Conservation (phyloP, 2,797 vertebrate species). For the Anabas testudineus region DNA sequence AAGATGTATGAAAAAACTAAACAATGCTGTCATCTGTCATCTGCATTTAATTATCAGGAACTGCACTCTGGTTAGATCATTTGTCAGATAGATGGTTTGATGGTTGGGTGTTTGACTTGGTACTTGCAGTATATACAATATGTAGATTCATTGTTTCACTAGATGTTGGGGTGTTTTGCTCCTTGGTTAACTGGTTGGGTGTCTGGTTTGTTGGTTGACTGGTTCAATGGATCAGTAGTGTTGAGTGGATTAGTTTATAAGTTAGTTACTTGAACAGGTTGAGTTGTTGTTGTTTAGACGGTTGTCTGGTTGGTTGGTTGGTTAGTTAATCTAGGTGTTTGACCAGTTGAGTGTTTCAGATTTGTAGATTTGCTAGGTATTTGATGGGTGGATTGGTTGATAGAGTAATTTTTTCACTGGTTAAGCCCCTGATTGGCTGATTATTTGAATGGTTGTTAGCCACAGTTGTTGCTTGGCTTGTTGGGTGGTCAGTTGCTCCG, state of each 20-base stretch:
- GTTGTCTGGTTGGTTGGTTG: no score
- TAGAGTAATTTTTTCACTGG: no score
- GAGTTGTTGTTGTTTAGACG: not conserved
- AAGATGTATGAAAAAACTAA: slow-evolving; percentile 39
- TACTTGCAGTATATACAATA: not conserved
- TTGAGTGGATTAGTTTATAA: not conserved
- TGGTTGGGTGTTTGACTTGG: not conserved
- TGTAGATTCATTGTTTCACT: not conserved
- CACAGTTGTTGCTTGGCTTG: no score
- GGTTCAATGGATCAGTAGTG: not conserved
- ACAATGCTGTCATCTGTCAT: slow-evolving; percentile 36
- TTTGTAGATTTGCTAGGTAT: not conserved
- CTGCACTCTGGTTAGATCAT: slow-evolving; percentile 14
- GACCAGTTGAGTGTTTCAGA: not conserved
- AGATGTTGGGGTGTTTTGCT: not conserved
- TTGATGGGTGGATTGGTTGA: not conserved
- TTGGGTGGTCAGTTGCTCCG: no score
- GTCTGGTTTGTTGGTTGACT: not conserved
- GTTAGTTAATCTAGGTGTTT: no score
- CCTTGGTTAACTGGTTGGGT: not conserved
- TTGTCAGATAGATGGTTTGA: not conserved
- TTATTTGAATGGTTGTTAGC: no score
- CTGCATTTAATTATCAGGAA: slow-evolving; percentile 26
- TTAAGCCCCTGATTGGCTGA: no score
- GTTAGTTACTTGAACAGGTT: not conserved